A percentile compares a stretch with the other conserved stretches of the same genome.
These are phyloP conservation scores for Lamprologus callipterus DNA, from an alignment of 2,113 vertebrate species.

Conservation along the genomic window DNA sequence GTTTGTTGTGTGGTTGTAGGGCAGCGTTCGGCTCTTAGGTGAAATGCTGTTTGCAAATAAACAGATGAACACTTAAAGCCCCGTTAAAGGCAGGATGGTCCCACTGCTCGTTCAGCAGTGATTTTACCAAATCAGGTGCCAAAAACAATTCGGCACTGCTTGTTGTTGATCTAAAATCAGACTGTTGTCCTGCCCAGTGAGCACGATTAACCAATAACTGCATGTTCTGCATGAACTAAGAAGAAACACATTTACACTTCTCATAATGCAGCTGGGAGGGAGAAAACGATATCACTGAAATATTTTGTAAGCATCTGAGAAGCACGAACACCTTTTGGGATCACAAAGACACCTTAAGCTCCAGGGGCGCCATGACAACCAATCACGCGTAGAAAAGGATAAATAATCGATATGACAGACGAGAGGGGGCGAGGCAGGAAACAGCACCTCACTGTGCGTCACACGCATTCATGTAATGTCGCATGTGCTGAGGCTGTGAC, in stretches of 20 bases:
- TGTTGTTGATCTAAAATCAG: not conserved
- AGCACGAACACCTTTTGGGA: not conserved
- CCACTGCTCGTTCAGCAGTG: not conserved
- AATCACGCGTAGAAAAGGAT: not conserved
- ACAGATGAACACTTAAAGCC: not conserved
- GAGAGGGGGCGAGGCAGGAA: not conserved
- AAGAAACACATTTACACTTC: not conserved
- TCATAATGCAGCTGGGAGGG: not conserved
- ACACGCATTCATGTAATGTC: not conserved
- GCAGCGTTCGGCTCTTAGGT: not conserved
- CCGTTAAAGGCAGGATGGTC: not conserved
- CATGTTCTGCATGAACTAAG: not conserved
- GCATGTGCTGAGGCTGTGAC: not conserved
- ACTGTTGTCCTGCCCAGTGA: not conserved
- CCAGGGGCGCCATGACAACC: not conserved
- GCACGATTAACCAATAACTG: not conserved
- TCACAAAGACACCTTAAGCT: not conserved
- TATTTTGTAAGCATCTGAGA: not conserved
- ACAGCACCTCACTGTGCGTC: not conserved
- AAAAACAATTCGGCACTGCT: not conserved
- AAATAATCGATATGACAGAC: conserved; percentile 1
- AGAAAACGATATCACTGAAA: not conserved
- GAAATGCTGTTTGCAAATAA: not conserved
- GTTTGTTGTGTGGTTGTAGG: not conserved
- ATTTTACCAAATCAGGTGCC: not conserved